Conservation (phyloP, 2,113 vertebrate species). For the Syngnathoides biaculeatus region DNA sequence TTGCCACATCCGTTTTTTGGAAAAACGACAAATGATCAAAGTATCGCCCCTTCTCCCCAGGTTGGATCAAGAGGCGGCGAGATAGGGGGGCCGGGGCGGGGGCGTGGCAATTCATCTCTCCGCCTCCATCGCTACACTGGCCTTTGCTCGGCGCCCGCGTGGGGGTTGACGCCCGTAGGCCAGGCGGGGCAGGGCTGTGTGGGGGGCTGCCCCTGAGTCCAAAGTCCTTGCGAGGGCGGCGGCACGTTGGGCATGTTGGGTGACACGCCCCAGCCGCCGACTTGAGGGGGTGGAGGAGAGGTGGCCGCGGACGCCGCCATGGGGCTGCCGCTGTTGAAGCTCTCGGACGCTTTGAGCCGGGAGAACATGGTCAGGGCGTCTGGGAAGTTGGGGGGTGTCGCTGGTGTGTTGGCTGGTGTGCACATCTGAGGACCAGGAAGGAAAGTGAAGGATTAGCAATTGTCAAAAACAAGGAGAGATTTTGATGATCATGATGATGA, state of each 20-base stretch:
- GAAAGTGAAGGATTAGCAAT: not conserved
- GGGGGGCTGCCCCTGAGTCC: constrained; percentile 81
- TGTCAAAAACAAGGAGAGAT: not conserved
- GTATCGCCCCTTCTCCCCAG: constrained; percentile 8
- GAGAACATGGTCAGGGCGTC: constrained; percentile 97
- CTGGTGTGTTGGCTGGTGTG: constrained; percentile 95
- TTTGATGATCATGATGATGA: not conserved
- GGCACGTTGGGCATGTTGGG: constrained; percentile 73
- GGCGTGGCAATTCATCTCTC: constrained; percentile 87
- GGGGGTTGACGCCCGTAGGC: constrained; percentile 74
- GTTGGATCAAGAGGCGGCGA: not conserved
- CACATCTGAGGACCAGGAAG: constrained; percentile 81
- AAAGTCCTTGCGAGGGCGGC: constrained; percentile 77
- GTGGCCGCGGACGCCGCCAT: constrained; percentile 83
- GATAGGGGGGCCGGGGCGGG: constrained; percentile 31
- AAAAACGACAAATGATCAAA: constrained; percentile 44
- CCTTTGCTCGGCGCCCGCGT: constrained; percentile 83
- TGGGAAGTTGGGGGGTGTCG: constrained; percentile 94
- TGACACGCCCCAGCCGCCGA: constrained; percentile 75
- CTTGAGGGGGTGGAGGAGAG: constrained; percentile 81
- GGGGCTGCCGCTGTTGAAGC: constrained; percentile 80
- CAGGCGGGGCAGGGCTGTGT: constrained; percentile 79
- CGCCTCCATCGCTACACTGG: constrained; percentile 90
- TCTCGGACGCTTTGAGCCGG: constrained; percentile 91
- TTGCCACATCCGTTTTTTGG: constrained; percentile 2